A percentile compares a stretch with the other conserved stretches of the same genome.
phyloP scores from a whole-genome alignment of 2,888 invertebrate species.

The Oscheius sp. region DNA sequence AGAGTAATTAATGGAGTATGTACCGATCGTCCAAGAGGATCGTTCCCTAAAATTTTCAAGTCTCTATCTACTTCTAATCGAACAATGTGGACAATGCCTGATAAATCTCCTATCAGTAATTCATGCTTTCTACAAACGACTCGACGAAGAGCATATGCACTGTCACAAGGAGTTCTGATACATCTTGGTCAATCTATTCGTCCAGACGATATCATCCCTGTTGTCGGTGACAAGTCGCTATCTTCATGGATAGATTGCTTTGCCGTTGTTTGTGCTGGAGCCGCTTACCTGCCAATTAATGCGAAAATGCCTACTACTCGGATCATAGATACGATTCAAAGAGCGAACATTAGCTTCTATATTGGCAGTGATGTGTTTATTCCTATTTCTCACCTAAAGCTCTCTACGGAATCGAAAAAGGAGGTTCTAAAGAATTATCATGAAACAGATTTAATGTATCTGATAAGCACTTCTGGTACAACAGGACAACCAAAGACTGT shows the following conservation, averaged over 20 bases:
- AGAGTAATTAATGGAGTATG: neutral
- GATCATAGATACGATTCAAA: conserved; percentile 81
- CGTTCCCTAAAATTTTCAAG: neutral
- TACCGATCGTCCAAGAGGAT: neutral
- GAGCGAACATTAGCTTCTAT: conserved; percentile 71
- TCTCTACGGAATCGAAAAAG: neutral
- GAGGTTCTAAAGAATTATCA: neutral
- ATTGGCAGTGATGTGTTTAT: neutral
- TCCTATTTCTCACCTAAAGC: neutral
- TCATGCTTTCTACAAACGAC: neutral
- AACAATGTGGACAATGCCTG: neutral
- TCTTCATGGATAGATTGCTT: conserved; percentile 69
- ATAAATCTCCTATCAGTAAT: neutral
- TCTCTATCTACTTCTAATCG: neutral
- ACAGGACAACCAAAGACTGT: conserved; percentile 66
- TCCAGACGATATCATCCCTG: conserved; percentile 51
- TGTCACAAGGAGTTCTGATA: conserved; percentile 25
- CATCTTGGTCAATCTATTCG: conserved; percentile 34
- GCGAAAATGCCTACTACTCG: conserved; percentile 79
- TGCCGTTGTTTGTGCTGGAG: conserved; percentile 83
- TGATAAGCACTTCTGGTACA: conserved; percentile 68
- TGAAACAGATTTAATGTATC: conserved; percentile 50
- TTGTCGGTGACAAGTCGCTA: conserved; percentile 36
- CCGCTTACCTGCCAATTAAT: conserved; percentile 85
- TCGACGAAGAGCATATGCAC: neutral